phyloP scores from a whole-genome alignment of 2,888 invertebrate genomes.

The Ectropis crepuscularia region DNA sequence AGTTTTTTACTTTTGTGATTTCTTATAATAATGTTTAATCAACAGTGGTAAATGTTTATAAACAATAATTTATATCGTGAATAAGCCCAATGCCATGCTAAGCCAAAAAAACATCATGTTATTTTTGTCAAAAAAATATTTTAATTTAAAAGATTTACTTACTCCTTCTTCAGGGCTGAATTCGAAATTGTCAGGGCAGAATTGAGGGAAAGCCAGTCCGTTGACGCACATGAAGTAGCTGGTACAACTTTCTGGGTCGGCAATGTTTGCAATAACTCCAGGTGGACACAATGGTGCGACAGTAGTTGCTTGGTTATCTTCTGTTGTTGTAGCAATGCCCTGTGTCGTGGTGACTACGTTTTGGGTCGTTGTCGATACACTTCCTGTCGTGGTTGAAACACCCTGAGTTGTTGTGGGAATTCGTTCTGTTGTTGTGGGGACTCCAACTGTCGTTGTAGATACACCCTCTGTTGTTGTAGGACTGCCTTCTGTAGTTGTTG shows the following conservation, averaged over 20 bases:
- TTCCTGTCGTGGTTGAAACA: no score
- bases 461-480: neutral
- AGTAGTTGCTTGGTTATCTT: neutral
- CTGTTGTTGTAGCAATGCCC: neutral
- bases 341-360: neutral
- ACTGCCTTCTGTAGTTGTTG: no score
- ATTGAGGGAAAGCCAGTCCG: constrained; percentile 2
- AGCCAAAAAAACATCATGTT: no score
- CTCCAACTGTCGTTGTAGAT: neutral
- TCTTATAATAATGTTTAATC: no score
- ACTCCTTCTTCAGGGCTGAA: constrained; percentile 43
- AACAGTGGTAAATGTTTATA: no score
- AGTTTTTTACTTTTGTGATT: no score
- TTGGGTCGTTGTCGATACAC: neutral
- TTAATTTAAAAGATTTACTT: constrained; percentile 20
- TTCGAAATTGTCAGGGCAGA: constrained; percentile 47
- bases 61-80: no score
- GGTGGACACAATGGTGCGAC: neutral
- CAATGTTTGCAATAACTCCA: neutral
- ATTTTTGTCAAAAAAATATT: neutral
- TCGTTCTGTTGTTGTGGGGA: neutral
- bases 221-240: constrained; percentile 1
- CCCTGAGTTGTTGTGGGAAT: neutral
- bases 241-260: constrained; percentile 2
- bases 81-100: no score